Evolutionary conservation across 2,888 invertebrate species (phyloP).

Genomic region (Calameuta pallipes): DNA sequence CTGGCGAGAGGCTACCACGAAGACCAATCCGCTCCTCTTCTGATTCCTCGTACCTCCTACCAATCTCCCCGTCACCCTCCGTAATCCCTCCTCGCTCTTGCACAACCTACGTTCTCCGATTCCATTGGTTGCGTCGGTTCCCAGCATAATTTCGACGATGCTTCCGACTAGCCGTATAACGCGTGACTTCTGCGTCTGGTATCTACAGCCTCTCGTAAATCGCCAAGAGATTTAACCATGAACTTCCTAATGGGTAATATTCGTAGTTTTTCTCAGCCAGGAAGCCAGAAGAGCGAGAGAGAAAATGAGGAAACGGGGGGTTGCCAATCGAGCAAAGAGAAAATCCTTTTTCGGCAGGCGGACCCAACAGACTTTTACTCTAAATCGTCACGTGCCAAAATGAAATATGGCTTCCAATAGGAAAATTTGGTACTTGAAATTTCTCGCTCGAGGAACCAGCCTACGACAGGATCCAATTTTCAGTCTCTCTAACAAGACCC

Average conservation of each 20-base stretch:
- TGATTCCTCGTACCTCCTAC: constrained; percentile 49
- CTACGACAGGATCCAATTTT: not conserved
- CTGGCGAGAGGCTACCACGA: constrained; percentile 30
- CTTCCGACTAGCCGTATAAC: not conserved
- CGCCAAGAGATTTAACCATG: not conserved
- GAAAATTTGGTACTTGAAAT: not conserved
- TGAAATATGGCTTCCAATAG: not conserved
- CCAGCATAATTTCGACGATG: not conserved
- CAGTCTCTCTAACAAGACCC: constrained; percentile 10
- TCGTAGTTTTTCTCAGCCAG: not conserved
- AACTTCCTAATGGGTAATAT: not conserved
- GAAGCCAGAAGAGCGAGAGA: not conserved
- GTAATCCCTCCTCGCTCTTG: constrained; percentile 22
- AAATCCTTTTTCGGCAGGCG: not conserved
- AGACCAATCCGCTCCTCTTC: constrained; percentile 51
- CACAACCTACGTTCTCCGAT: constrained; percentile 11
- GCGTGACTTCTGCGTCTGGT: not conserved
- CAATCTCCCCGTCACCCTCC: constrained; percentile 20
- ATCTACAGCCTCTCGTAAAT: not conserved
- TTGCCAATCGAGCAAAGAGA: not conserved
- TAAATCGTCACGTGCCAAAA: constrained; percentile 3
- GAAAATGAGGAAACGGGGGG: not conserved
- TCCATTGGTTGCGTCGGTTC: not conserved
- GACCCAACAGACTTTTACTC: not conserved
- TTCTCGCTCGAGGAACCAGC: not conserved